These are phyloP conservation scores for Coturnix japonica DNA, from an alignment of 2,113 vertebrate genomes.

Conservation along the genomic window DNA sequence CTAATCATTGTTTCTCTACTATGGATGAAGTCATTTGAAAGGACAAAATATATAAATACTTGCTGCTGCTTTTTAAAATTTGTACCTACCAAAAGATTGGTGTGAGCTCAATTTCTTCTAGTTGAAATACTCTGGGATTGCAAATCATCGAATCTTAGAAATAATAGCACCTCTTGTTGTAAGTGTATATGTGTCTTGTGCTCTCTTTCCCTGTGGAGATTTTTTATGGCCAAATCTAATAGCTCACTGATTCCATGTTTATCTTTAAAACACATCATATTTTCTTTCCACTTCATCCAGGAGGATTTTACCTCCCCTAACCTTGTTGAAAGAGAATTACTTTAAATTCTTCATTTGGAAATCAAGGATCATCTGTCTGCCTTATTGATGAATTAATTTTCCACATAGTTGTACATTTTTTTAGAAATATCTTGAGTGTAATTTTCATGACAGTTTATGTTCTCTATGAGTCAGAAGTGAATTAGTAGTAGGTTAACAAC, in stretches of 20 bases:
- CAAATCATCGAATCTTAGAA: not conserved
- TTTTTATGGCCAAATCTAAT: not conserved
- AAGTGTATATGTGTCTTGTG: not conserved
- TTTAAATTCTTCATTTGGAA: not conserved
- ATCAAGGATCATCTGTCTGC: not conserved
- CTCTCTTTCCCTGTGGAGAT: accelerated
- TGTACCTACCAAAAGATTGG: not conserved
- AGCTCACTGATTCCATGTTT: not conserved
- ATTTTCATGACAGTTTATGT: not conserved
- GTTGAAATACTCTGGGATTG: not conserved
- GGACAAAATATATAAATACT: not conserved
- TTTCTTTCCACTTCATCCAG: not conserved
- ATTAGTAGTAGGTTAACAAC: not conserved
- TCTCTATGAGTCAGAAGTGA: accelerated
- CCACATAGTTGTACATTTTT: not conserved
- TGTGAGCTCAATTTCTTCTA: not conserved
- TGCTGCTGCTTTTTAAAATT: not conserved
- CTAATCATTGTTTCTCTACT: not conserved
- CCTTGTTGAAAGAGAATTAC: not conserved
- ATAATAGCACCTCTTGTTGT: not conserved
- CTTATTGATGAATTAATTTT: not conserved
- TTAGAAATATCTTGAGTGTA: not conserved
- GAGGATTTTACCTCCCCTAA: not conserved
- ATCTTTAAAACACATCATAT: not conserved
- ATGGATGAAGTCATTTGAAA: not conserved